Evolutionary conservation across 1,140 invertebrate species (phyloP).

Genomic region (Nephila pilipes): DNA sequence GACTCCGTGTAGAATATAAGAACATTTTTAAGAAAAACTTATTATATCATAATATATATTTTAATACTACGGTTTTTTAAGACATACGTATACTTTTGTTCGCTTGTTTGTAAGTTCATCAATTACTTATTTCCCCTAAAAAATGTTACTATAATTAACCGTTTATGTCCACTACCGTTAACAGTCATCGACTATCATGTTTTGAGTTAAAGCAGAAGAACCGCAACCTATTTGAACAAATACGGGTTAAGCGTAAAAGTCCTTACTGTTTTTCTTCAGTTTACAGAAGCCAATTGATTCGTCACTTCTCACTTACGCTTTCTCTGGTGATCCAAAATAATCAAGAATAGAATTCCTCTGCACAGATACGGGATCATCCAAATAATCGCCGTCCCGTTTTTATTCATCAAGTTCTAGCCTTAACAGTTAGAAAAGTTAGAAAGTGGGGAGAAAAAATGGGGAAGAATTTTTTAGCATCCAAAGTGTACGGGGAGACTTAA

Average conservation of each 20-base stretch:
- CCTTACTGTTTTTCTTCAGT: not conserved
- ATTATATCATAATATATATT: no score
- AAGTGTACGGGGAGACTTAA: slow-evolving; percentile 10
- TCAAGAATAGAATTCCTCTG: not conserved
- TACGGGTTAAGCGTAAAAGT: not conserved
- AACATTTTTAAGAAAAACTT: no score
- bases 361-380: not conserved
- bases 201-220: not conserved
- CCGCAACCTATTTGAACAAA: not conserved
- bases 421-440: not conserved
- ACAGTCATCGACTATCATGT: no score
- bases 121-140: no score
- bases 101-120: no score
- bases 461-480: not conserved
- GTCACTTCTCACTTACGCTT: not conserved
- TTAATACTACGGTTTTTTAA: no score
- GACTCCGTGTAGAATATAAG: no score
- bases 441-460: not conserved
- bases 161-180: no score
- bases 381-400: slow-evolving; percentile 40
- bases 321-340: not conserved
- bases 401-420: slow-evolving; percentile 21
- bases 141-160: no score
- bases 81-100: no score
- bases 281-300: slow-evolving; percentile 43